Conservation (phyloP, 2,797 vertebrate genomes). For the Strix occidentalis region DNA sequence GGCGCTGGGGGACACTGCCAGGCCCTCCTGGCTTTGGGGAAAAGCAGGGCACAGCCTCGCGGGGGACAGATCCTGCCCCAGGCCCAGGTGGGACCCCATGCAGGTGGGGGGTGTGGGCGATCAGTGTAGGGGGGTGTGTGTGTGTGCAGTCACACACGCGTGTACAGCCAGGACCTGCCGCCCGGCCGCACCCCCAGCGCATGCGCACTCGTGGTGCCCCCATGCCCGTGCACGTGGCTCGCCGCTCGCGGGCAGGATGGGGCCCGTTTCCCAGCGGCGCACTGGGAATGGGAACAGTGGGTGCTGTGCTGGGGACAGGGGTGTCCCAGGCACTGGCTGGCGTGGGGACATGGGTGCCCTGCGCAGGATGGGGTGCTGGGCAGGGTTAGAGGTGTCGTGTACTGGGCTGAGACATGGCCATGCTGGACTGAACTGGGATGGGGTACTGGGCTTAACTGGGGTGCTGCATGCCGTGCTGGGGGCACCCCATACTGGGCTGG, state of each 20-base stretch:
- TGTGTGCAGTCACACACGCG: rapidly evolving
- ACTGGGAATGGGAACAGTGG: neutral
- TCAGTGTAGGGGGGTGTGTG: no score
- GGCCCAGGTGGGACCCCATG: neutral
- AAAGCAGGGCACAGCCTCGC: neutral
- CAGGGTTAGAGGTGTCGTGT: neutral
- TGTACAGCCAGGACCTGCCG: neutral
- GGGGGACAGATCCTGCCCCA: neutral
- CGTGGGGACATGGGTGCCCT: neutral
- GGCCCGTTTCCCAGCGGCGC: neutral
- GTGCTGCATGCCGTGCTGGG: neutral
- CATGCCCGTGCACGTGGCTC: rapidly evolving
- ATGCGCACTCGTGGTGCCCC: neutral
- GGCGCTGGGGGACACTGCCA: rapidly evolving
- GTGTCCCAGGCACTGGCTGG: rapidly evolving
- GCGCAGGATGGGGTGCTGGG: neutral
- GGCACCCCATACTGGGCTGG: neutral
- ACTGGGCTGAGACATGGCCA: rapidly evolving
- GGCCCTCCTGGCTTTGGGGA: neutral
- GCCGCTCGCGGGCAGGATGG: neutral
- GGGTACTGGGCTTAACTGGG: neutral
- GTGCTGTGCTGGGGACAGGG: neutral
- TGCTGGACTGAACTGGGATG: neutral
- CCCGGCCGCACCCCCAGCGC: rapidly evolving
- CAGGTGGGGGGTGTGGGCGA: neutral